A percentile compares a stretch with the other conserved stretches of the same genome.
Evolutionary conservation across 2,888 invertebrate species (phyloP).

Genomic region (Nipponacmea schrenckii): DNA sequence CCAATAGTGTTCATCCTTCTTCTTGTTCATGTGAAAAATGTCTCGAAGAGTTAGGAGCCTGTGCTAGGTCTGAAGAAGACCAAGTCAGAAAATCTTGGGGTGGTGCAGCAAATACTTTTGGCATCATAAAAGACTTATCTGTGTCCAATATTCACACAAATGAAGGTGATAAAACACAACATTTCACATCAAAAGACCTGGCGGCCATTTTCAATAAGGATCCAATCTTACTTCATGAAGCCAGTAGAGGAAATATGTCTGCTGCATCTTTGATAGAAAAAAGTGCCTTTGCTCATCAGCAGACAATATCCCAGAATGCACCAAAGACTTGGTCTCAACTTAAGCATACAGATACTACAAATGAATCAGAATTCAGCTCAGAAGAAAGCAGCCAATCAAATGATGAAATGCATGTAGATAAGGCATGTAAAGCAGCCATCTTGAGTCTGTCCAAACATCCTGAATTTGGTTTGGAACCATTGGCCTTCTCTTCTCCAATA

Average conservation of each 20-base stretch:
- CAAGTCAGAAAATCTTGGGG: conserved; percentile 30
- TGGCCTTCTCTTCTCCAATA: background rate
- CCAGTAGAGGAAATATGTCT: conserved; percentile 7
- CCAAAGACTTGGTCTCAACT: background rate
- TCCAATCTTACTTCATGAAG: conserved; percentile 22
- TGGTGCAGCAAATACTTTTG: conserved; percentile 47
- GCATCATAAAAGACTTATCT: conserved; percentile 64
- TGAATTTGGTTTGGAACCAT: background rate
- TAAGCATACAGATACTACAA: conserved; percentile 11
- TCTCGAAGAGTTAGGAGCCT: conserved; percentile 38
- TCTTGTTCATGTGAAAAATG: conserved; percentile 22
- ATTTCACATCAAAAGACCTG: conserved; percentile 58
- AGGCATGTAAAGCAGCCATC: background rate
- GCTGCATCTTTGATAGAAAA: conserved; percentile 5
- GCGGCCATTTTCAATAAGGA: conserved; percentile 35
- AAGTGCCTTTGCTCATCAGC: conserved; percentile 10
- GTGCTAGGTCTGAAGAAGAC: conserved; percentile 28
- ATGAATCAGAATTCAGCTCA: conserved; percentile 17
- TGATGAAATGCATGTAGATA: conserved; percentile 33
- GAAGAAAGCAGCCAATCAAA: conserved; percentile 44
- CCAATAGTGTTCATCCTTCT: conserved; percentile 15
- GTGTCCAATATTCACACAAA: conserved; percentile 61
- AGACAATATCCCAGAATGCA: background rate
- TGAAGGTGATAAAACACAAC: conserved; percentile 60
- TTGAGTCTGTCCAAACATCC: conserved; percentile 5